Evolutionary conservation across 2,888 invertebrate genomes (phyloP).

Genomic region (Tortricodes alternella): DNA sequence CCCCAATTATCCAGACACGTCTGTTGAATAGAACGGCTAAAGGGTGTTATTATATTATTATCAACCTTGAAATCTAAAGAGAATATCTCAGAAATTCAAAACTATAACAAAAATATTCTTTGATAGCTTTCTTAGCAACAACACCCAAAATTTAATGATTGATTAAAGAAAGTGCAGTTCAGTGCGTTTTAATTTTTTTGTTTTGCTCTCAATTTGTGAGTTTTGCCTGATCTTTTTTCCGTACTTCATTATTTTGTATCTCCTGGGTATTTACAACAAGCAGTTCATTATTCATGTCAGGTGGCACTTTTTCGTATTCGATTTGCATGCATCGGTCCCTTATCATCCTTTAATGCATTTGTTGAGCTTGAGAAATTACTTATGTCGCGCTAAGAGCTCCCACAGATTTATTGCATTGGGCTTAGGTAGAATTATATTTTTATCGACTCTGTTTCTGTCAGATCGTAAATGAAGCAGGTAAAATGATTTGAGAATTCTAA

Average conservation of each 20-base stretch:
- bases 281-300: slow-evolving; percentile 32
- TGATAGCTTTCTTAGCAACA: neutral
- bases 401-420: slow-evolving; percentile 40
- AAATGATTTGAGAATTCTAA: neutral
- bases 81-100: slow-evolving; percentile 3
- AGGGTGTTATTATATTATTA: neutral
- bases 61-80: slow-evolving; percentile 4
- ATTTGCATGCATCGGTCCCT: slow-evolving; percentile 51
- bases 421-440: slow-evolving; percentile 4
- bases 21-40: neutral
- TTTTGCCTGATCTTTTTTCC: too few species aligned
- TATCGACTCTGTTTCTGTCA: neutral
- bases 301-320: slow-evolving; percentile 40
- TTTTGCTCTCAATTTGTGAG: too few species aligned
- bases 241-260: neutral
- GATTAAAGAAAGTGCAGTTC: too few species aligned
- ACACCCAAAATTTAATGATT: neutral
- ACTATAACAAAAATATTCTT: neutral
- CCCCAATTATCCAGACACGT: slow-evolving; percentile 17
- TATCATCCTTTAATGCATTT: slow-evolving; percentile 52
- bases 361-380: slow-evolving; percentile 35
- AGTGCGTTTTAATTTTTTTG: too few species aligned
- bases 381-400: slow-evolving; percentile 42
- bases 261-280: neutral
- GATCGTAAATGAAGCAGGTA: slow-evolving; percentile 1